Evolutionary conservation across 2,113 vertebrate species (phyloP).

Genomic region (Cheilinus undulatus): DNA sequence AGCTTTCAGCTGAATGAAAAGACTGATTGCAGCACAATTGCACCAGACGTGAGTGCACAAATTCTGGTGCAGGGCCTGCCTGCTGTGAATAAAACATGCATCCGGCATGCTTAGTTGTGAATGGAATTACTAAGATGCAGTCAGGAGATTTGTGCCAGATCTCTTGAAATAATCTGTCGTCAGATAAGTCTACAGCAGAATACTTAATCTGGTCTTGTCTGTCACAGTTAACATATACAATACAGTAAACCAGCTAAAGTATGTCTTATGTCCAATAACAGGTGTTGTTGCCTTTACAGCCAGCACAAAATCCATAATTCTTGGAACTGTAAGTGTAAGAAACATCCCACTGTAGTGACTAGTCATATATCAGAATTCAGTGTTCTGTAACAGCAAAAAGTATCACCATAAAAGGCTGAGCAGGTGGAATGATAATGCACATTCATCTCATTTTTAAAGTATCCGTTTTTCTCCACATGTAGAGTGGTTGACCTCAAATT

Average conservation of each 20-base stretch:
- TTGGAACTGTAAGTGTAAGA: background rate
- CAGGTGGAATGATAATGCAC: background rate
- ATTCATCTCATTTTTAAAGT: background rate
- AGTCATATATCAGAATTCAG: background rate
- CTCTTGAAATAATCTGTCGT: too few species aligned
- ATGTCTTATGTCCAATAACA: too few species aligned
- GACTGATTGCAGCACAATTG: constrained; percentile 64
- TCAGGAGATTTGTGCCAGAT: too few species aligned
- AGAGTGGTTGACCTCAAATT: background rate
- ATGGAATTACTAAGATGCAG: too few species aligned
- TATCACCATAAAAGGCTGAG: background rate
- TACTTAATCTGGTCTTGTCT: too few species aligned
- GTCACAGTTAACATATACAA: too few species aligned
- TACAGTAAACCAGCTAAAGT: too few species aligned
- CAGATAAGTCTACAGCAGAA: too few species aligned
- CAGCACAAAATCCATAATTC: too few species aligned
- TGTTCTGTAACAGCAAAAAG: background rate
- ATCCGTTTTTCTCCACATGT: background rate
- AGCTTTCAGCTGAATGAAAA: constrained; percentile 37
- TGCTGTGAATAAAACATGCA: constrained; percentile 38
- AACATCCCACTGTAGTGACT: too few species aligned
- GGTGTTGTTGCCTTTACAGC: too few species aligned
- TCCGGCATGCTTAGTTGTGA: background rate
- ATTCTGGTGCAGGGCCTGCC: constrained; percentile 7
- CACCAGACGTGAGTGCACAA: constrained; percentile 38